Conservation (phyloP, 1,140 invertebrate species). For the Pogonus chalceus region DNA sequence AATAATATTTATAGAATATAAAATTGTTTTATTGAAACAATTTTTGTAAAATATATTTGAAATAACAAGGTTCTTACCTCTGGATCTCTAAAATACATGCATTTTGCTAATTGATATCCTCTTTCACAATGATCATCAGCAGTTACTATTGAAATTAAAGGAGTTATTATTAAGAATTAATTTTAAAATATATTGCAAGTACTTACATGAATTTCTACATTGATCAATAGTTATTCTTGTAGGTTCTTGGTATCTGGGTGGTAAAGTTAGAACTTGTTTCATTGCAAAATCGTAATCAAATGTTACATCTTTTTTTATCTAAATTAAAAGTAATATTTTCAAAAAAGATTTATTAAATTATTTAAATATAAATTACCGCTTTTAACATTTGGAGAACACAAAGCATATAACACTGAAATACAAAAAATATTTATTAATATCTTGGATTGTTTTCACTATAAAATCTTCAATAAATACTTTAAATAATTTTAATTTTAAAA, state of each 20-base stretch:
- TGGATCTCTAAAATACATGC: not conserved
- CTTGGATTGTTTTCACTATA: too few relatives aligned
- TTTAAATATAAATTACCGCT: constrained; percentile 29
- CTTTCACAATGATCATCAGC: not conserved
- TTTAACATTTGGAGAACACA: constrained; percentile 43
- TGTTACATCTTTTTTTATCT: constrained; percentile 39
- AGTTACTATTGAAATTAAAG: not conserved
- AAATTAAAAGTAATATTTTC: not conserved
- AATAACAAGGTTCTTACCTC: too few relatives aligned
- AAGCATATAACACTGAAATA: constrained; percentile 38
- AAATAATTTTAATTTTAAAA: too few relatives aligned
- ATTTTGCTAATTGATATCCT: not conserved
- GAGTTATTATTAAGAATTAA: not conserved
- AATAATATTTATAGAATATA: too few relatives aligned
- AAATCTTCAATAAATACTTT: too few relatives aligned
- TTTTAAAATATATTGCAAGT: not conserved
- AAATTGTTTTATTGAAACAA: too few relatives aligned
- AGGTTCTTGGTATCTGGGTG: not conserved
- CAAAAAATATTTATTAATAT: constrained; percentile 12
- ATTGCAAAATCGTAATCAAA: constrained; percentile 37
- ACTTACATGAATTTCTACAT: not conserved
- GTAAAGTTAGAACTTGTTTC: constrained; percentile 29
- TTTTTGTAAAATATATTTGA: too few relatives aligned
- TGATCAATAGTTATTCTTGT: not conserved
- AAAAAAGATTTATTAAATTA: not conserved